Percentiles rank a stretch among this genome's conserved stretches.
Evolutionary conservation across 2,888 invertebrate genomes (phyloP).

Genomic region (Harpalus rufipes): DNA sequence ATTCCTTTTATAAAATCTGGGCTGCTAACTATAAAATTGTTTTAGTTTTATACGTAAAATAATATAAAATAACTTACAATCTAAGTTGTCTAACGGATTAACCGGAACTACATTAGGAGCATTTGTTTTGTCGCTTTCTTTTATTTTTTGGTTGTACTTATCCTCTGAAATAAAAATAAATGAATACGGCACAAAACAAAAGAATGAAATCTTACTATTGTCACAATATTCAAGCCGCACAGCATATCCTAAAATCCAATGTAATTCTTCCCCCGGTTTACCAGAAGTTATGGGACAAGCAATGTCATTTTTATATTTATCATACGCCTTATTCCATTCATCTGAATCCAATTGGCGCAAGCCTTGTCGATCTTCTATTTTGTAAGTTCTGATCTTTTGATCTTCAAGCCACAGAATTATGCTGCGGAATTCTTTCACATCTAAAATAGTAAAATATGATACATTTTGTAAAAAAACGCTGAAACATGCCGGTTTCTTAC

Average conservation of each 20-base stretch:
- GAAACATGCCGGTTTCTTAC: conserved; percentile 77
- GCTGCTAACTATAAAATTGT: conserved; percentile 84
- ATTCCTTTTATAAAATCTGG: conserved; percentile 91
- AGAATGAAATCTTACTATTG: conserved; percentile 80
- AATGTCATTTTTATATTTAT: conserved; percentile 86
- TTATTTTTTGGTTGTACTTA: conserved; percentile 80
- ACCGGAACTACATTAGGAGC: conserved; percentile 87
- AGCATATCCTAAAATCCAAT: conserved; percentile 92
- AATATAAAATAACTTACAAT: conserved; percentile 83
- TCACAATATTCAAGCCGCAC: conserved; percentile 91
- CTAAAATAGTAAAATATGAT: conserved; percentile 78
- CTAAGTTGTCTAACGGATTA: conserved; percentile 91
- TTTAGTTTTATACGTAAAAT: conserved; percentile 30
- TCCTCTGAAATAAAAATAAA: conserved; percentile 78
- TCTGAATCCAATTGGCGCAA: conserved; percentile 84
- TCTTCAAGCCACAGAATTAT: conserved; percentile 95
- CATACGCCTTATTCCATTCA: conserved; percentile 86
- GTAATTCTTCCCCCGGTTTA: conserved; percentile 84
- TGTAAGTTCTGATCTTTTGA: conserved; percentile 93
- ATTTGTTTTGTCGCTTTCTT: conserved; percentile 80
- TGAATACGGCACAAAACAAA: neutral
- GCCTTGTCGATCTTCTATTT: conserved; percentile 87
- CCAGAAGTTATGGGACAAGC: conserved; percentile 84
- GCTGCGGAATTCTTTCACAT: conserved; percentile 88
- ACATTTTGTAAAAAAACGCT: neutral